Evolutionary conservation across 2,113 vertebrate genomes (phyloP).

Genomic region (Ptilonorhynchus violaceus): DNA sequence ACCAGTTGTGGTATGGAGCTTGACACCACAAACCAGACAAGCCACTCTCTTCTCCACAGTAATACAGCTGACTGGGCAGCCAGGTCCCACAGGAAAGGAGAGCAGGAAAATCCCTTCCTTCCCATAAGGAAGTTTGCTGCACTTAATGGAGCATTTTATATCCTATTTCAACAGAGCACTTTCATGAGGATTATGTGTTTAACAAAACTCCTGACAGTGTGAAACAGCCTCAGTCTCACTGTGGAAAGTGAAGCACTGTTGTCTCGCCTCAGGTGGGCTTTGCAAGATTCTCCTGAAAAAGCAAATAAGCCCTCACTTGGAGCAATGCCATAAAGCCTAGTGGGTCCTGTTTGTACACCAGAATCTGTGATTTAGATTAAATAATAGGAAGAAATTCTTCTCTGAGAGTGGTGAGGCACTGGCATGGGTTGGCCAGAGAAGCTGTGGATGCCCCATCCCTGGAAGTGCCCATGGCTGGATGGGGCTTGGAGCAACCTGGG

Average conservation of each 20-base stretch:
- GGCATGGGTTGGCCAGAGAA: neutral
- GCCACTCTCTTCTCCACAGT: neutral
- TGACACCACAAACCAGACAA: fast-evolving
- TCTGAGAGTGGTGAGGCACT: neutral
- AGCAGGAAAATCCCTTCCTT: neutral
- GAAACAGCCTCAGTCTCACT: neutral
- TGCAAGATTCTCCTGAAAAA: neutral
- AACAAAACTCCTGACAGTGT: neutral
- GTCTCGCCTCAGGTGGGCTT: neutral
- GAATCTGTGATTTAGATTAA: neutral
- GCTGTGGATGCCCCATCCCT: neutral
- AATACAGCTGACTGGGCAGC: neutral
- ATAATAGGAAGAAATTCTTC: neutral
- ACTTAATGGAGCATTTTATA: neutral
- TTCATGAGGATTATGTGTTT: neutral
- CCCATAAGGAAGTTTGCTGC: neutral
- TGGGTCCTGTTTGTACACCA: fast-evolving
- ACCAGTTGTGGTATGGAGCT: fast-evolving
- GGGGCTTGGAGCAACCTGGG: neutral
- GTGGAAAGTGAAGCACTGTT: fast-evolving
- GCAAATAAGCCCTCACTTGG: fast-evolving
- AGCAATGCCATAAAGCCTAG: neutral
- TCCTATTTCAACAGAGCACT: neutral
- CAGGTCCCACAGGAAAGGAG: neutral
- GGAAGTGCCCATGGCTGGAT: fast-evolving